Evolutionary conservation across 2,888 invertebrate species (phyloP), one percentile per base, ranked within the genome.

Genomic region (Drosophila acutilabella): DNA sequence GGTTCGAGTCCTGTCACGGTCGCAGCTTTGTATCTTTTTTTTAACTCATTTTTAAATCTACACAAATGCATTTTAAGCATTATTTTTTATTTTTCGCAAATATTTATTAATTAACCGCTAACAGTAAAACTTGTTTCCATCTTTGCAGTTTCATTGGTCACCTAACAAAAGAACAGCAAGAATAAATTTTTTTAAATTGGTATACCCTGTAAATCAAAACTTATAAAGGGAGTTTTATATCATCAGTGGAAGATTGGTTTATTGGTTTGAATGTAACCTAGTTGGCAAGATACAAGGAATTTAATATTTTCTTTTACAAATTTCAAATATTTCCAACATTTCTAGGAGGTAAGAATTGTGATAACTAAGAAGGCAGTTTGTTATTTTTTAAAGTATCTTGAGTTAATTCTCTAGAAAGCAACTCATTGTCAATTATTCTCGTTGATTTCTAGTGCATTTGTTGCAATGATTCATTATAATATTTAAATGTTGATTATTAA

Each of bases 1-100:
- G 92, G 92, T 92, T 92, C 92, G 92, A 92, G 92, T 92, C 92
- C 92, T 92, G 92, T 92, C 92, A 92, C 92, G 92, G 92, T 92
- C 92, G 92, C 45, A 61, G 20, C 38, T 20, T 33, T 14, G 10
- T 20, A 20, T 41, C 30, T 62, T 59, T 50, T 33, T 23, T 30
- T 11, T 3, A 23, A 44, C 47, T 8, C 44, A 26, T 56, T 51
- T 70, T 73, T 64, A 54, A 14, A 44, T 36, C 1, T 6, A 11
- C 6, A n/a, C 3, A 10, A 20, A 18, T 54, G 42, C 42, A 45
- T 10, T 13, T 38, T 50, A 23, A 23, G 13, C 1, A 13, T 36
- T 26, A 10, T 59, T 48, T 6, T 7, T 23, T 40, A 10, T 41
- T 50, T 10, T 30, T 54, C 11, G 2, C 11, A 4, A 6, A 18